A percentile compares a stretch with the other conserved stretches of the same genome.
Evolutionary conservation across 2,888 invertebrate species (phyloP).

Genomic region (Lamellibrachia satsuma): DNA sequence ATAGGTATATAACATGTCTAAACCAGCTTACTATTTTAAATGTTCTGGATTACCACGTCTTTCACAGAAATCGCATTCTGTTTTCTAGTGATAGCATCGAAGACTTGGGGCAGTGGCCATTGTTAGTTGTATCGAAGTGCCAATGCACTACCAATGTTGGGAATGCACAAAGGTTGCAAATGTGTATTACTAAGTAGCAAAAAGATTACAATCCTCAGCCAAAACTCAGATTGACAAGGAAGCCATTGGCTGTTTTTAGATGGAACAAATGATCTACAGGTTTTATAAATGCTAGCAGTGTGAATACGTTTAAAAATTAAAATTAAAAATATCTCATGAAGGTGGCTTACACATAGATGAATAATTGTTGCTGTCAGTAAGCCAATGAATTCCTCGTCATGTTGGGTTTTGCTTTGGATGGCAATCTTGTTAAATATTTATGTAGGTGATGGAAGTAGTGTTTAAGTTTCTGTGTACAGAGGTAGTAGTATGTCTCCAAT

Average conservation of each 20-base stretch:
- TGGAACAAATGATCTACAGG: too few relatives aligned
- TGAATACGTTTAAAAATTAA: too few relatives aligned
- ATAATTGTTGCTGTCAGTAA: too few relatives aligned
- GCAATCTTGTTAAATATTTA: not conserved
- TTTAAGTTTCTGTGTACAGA: not conserved
- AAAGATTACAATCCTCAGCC: too few relatives aligned
- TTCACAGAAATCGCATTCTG: constrained; percentile 9
- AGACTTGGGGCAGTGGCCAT: not conserved
- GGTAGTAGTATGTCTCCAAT: not conserved
- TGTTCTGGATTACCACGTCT: not conserved
- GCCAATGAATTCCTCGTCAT: too few relatives aligned
- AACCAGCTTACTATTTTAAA: not conserved
- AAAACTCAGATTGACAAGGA: too few relatives aligned
- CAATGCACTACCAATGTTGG: not conserved
- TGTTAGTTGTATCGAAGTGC: not conserved
- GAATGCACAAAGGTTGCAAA: not conserved
- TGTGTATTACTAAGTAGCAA: not conserved
- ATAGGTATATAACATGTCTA: too few relatives aligned
- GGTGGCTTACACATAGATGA: too few relatives aligned
- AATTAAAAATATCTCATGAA: too few relatives aligned
- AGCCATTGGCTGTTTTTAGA: too few relatives aligned
- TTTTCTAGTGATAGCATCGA: not conserved
- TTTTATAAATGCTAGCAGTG: too few relatives aligned
- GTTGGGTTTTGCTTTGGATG: too few relatives aligned
- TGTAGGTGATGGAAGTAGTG: not conserved